Evolutionary conservation across 2,113 vertebrate species (phyloP), one percentile per base, ranked within the genome.

Genomic region (Cyanoramphus novaezelandiae): DNA sequence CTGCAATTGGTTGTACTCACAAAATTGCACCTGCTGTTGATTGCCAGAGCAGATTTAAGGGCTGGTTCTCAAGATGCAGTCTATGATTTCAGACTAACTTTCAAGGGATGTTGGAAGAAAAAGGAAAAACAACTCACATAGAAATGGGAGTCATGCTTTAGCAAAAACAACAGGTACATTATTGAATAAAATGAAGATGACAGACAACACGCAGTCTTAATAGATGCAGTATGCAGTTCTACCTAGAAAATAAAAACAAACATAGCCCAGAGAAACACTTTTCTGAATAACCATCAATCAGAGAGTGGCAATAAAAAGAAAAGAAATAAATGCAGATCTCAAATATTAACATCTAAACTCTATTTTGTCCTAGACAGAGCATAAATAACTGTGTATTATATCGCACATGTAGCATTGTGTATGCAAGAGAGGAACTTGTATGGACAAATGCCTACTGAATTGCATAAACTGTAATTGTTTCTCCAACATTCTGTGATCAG

Each of bases 11-110:
- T 70, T 94, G 94, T 91, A n/a, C 79, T 92, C 69, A 86, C 27
- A 65, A 93, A 97, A 97, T 97, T 95, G 92, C 96, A 92, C 92
- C 91, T 90, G 90, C 3, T 4, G 91, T 46, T 95, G 97, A 97
- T 97, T 95, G 93, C 94, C 29, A 44, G 63, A 91, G 63, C 47
- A 79, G 79, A 88, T 91, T 91, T 93, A 75, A 95, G 92, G 95
- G 60, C 77, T 94, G 91, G 62, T 44, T 93, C 72, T 83, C 75
- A 76, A 79, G 91, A 86, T 68, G 67, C 24, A 79, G 87, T 2
- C 84, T 84, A 2, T 78, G 89, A 87, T 97, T 97, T 96, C 86
- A 92, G 88, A 64, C 60, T 72, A 76, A 92, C 84, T 94, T 95
- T 60, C 89, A 95, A 81, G 60, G 47, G 31, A 79, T 76, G 83